Evolutionary conservation across 2,113 vertebrate species (phyloP).

Genomic region (Verasper variegatus): DNA sequence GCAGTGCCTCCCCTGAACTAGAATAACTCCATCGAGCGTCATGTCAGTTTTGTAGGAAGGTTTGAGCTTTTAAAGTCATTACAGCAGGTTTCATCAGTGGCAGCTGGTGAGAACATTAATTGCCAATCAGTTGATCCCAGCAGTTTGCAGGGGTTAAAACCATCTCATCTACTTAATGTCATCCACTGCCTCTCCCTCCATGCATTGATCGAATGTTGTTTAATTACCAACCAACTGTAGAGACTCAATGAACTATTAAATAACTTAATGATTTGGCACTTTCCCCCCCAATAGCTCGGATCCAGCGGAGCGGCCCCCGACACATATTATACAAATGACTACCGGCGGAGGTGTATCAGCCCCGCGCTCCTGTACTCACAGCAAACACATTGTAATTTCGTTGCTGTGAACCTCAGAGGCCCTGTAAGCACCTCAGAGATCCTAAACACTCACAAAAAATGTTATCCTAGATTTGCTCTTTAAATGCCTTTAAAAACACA

Average conservation of each 20-base stretch:
- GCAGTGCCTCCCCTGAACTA: not conserved
- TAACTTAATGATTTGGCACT: slow-evolving; percentile 77
- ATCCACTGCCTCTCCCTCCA: slow-evolving; percentile 48
- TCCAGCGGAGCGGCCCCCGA: slow-evolving; percentile 49
- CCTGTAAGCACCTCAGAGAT: slow-evolving; percentile 33
- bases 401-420: slow-evolving; percentile 33
- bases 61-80: slow-evolving; percentile 61
- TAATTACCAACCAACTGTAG: slow-evolving; percentile 75
- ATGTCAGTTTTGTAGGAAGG: slow-evolving; percentile 12
- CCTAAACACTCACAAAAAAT: slow-evolving; percentile 26
- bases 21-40: not conserved
- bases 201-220: slow-evolving; percentile 71
- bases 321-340: slow-evolving; percentile 52
- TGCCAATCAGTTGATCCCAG: slow-evolving; percentile 69
- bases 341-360: slow-evolving; percentile 38
- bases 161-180: slow-evolving; percentile 74
- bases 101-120: slow-evolving; percentile 67
- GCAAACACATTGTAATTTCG: slow-evolving; percentile 33
- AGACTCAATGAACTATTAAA: slow-evolving; percentile 80
- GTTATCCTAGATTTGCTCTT: slow-evolving; percentile 28
- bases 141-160: slow-evolving; percentile 71
- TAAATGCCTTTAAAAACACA: slow-evolving; percentile 41
- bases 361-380: slow-evolving; percentile 1
- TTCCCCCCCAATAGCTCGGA: slow-evolving; percentile 49
- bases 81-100: slow-evolving; percentile 47